A percentile compares a stretch with the other conserved stretches of the same genome.
Conservation (phyloP, 1,140 invertebrate genomes). For the Linepithema humile region DNA sequence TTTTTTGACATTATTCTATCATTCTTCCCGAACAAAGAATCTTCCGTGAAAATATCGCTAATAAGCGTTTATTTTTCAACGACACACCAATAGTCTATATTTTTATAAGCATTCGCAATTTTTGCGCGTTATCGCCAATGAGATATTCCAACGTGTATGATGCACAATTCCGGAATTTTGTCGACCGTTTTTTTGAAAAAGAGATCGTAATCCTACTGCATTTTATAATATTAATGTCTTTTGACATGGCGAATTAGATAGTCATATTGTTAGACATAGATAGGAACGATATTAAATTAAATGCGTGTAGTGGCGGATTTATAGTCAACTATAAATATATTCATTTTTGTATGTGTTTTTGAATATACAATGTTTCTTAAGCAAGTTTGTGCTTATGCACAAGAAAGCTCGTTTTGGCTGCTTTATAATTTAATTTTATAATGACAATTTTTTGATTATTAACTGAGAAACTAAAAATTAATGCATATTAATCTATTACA, state of each 20-base stretch:
- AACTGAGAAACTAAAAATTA: no score
- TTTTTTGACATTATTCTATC: neutral
- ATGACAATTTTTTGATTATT: no score
- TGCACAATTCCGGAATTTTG: neutral
- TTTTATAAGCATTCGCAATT: conserved; percentile 36
- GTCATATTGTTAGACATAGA: neutral
- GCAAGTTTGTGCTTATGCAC: neutral
- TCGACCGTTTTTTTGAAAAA: neutral
- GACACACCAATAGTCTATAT: conserved; percentile 40
- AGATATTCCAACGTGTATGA: neutral
- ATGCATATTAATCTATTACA: no score
- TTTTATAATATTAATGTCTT: conserved; percentile 25
- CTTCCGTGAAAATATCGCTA: neutral
- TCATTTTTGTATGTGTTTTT: neutral
- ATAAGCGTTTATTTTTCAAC: conserved; percentile 39
- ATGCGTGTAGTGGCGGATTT: neutral
- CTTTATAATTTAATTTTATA: conserved; percentile 8
- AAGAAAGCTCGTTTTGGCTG: neutral
- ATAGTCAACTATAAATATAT: neutral
- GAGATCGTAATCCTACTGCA: neutral
- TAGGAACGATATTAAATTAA: neutral
- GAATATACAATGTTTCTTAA: neutral
- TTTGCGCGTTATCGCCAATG: neutral
- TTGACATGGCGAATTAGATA: neutral
- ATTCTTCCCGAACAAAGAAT: neutral